Evolutionary conservation across 2,888 invertebrate species (phyloP).

Genomic region (Zygogramma bicolorata): DNA sequence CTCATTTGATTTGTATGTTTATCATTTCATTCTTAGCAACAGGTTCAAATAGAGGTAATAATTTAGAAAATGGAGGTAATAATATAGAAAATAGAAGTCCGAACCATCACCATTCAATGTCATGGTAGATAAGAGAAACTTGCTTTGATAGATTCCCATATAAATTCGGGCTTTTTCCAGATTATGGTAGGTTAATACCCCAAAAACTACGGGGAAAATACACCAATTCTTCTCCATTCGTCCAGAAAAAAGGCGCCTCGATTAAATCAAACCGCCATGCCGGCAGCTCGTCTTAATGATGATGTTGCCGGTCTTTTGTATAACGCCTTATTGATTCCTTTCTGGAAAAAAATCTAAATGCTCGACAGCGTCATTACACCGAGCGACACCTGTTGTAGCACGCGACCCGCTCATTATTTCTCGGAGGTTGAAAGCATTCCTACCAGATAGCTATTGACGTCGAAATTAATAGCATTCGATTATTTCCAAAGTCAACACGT

Average conservation of each 20-base stretch:
- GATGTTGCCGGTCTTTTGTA: slow-evolving; percentile 19
- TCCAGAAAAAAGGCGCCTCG: not conserved
- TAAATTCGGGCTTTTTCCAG: too few relatives aligned
- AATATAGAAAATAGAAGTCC: too few relatives aligned
- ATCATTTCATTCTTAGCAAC: too few relatives aligned
- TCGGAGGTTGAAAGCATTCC: slow-evolving; percentile 29
- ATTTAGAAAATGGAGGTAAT: too few relatives aligned
- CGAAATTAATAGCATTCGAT: slow-evolving; percentile 65
- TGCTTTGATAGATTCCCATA: too few relatives aligned
- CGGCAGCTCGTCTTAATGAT: not conserved
- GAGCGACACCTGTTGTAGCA: slow-evolving; percentile 63
- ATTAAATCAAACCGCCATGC: not conserved
- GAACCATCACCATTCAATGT: too few relatives aligned
- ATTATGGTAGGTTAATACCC: too few relatives aligned
- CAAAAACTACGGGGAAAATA: too few relatives aligned
- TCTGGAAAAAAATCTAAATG: slow-evolving; percentile 38
- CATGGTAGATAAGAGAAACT: too few relatives aligned
- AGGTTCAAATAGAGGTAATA: too few relatives aligned
- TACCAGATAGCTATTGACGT: slow-evolving; percentile 60
- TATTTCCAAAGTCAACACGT: slow-evolving; percentile 62
- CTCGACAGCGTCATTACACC: slow-evolving; percentile 60
- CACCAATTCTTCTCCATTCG: not conserved
- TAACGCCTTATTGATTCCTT: slow-evolving; percentile 15
- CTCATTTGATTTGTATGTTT: too few relatives aligned
- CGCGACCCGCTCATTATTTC: slow-evolving; percentile 64